Percentiles rank a stretch among this genome's conserved stretches.
These are phyloP conservation scores for Otolemur garnettii DNA, from an alignment of 2,113 vertebrate genomes.

Conservation along the genomic window DNA sequence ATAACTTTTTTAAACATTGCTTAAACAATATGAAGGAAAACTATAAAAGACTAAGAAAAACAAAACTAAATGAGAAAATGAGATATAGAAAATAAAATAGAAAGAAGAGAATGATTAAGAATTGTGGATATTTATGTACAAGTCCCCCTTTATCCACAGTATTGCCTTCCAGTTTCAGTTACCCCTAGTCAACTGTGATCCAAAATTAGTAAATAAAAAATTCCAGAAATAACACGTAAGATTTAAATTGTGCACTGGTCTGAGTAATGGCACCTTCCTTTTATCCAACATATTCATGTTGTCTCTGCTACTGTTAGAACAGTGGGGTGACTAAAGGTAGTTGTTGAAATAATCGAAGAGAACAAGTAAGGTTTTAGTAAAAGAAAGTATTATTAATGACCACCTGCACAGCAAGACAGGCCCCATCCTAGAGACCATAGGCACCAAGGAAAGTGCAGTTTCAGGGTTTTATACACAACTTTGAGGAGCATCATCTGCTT, in stretches of 20 bases:
- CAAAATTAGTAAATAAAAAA: background rate
- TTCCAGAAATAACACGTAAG: background rate
- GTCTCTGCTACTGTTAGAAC: background rate
- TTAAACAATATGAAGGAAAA: constrained; percentile 31
- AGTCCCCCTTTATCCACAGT: background rate
- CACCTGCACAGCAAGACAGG: no score
- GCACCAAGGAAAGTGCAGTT: no score
- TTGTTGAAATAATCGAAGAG: no score
- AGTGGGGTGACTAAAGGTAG: no score
- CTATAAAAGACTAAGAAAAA: background rate
- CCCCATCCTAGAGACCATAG: no score
- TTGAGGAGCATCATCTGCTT: no score
- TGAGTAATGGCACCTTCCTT: background rate
- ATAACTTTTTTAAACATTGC: background rate
- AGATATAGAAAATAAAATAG: background rate
- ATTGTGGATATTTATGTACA: background rate
- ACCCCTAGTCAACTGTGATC: background rate
- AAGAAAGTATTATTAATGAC: no score
- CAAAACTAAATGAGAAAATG: background rate
- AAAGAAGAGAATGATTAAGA: background rate
- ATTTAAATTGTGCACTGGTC: background rate
- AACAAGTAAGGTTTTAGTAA: no score
- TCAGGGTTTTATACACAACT: no score
- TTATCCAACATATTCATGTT: background rate
- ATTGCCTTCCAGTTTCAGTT: background rate